Conservation (phyloP, 2,113 vertebrate species). For the Pedionomus torquatus region DNA sequence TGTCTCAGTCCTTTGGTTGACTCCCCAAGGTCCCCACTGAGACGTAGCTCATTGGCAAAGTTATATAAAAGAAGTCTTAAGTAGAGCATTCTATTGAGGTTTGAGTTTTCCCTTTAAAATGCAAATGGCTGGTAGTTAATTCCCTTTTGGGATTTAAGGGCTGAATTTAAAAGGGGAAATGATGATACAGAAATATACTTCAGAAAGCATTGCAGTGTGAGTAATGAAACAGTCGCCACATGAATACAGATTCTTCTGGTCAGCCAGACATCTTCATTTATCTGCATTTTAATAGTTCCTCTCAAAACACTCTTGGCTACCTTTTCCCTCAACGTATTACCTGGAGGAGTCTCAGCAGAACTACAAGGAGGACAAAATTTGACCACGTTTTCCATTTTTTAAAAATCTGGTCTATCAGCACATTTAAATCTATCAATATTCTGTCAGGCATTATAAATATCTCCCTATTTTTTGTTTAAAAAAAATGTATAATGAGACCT, state of each 20-base stretch:
- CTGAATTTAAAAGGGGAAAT: conserved; percentile 32
- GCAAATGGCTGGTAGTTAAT: conserved; percentile 56
- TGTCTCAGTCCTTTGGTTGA: neutral
- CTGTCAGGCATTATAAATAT: neutral
- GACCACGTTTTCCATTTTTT: neutral
- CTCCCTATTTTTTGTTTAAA: neutral
- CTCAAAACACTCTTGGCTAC: neutral
- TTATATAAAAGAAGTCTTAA: conserved; percentile 14
- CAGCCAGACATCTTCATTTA: neutral
- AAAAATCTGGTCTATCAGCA: neutral
- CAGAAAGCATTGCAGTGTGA: conserved; percentile 6
- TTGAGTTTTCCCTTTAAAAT: conserved; percentile 61
- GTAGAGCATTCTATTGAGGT: neutral
- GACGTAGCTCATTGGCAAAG: neutral
- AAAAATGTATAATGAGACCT: neutral
- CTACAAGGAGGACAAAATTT: neutral
- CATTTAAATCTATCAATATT: neutral
- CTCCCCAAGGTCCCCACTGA: neutral
- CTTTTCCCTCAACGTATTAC: neutral
- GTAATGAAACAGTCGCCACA: neutral
- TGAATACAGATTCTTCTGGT: neutral
- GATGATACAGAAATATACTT: conserved; percentile 26
- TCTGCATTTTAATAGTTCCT: neutral
- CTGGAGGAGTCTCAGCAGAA: neutral
- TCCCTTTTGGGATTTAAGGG: conserved; percentile 30